Base-by-base conservation (phyloP, 2,888 invertebrate genomes). In the Chloromyia formosa region DNA sequence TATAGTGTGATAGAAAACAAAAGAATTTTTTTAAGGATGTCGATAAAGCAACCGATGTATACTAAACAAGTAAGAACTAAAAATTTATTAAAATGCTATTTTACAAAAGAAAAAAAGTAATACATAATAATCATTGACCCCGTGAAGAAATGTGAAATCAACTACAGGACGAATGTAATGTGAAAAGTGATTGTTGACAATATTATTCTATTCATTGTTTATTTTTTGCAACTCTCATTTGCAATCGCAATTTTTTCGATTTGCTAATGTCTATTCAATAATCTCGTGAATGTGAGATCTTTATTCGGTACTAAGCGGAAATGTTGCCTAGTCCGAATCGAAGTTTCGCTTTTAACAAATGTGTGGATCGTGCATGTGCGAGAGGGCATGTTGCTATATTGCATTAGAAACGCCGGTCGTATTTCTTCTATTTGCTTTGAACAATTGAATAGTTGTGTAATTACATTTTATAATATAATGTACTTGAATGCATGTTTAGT, bases 111-210 rank as follows among this genome's bases (percentile, higher is more conserved):
- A 53, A 53, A 16, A 16, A 53, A 53, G 14, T 16, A 4, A 53
- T 14, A 4, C 53, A 16, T 9, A 53, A 16, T 16, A 4, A 35
- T 35, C 27, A 35, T 35, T 35, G 27, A 35, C 27, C 27, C 27
- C 7, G 27, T 35, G 18, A 56, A 56, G 18, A 16, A 20, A 18
- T 16, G 16, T n/a, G 49, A 49, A 49, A n/a, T 10, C 22, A 64
- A 72, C 54, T 75, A 71, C 71, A 71, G 71, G 58, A 74, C 54
- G 72, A 62, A 61, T 69, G 58, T 69, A 61, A 64, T 69, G 23
- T 40, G 56, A 49, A 61, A 76, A 76, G 76, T 76, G 76, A 76
- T 76, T 76, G 74, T 75, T 76, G 76, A 76, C 76, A 76, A 76
- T 76, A 76, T 35, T 35, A 7, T 76, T 68, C 61, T 60, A 54